phyloP scores from a whole-genome alignment of 2,888 invertebrate species.

The Eupithecia subumbrata region DNA sequence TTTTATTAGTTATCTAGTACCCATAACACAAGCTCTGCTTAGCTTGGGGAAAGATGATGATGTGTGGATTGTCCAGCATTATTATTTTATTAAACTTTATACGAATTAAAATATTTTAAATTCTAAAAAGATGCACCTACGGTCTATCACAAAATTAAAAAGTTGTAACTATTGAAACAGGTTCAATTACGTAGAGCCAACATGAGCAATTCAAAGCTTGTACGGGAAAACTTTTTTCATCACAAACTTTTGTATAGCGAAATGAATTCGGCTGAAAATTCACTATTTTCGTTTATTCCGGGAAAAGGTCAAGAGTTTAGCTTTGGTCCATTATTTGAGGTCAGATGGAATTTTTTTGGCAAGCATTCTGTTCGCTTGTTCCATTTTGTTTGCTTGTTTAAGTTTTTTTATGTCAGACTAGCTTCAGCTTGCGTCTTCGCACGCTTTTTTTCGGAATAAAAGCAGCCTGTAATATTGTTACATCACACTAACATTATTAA shows the following conservation, averaged over 20 bases:
- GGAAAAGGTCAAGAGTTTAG: conserved; percentile 11
- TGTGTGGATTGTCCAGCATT: no score
- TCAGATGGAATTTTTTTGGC: conserved; percentile 5
- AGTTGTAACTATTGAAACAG: background rate
- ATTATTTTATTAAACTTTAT: no score
- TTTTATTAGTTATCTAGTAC: no score
- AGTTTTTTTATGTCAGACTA: no score
- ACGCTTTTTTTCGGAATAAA: no score
- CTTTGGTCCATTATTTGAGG: conserved; percentile 8
- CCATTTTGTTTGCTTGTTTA: no score
- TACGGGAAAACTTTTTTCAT: conserved; percentile 29
- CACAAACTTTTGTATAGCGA: conserved; percentile 26
- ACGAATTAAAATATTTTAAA: no score
- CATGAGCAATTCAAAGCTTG: background rate
- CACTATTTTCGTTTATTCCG: conserved; percentile 8
- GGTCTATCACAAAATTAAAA: background rate
- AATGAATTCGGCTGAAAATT: conserved; percentile 24
- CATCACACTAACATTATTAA: no score
- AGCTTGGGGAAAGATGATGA: no score
- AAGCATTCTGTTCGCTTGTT: background rate
- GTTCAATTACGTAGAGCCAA: background rate
- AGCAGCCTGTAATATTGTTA: no score
- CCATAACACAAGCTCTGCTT: no score
- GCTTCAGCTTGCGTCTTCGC: no score
- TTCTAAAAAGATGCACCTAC: background rate